phyloP scores from a whole-genome alignment of 2,113 vertebrate genomes.

The Carollia perspicillata region DNA sequence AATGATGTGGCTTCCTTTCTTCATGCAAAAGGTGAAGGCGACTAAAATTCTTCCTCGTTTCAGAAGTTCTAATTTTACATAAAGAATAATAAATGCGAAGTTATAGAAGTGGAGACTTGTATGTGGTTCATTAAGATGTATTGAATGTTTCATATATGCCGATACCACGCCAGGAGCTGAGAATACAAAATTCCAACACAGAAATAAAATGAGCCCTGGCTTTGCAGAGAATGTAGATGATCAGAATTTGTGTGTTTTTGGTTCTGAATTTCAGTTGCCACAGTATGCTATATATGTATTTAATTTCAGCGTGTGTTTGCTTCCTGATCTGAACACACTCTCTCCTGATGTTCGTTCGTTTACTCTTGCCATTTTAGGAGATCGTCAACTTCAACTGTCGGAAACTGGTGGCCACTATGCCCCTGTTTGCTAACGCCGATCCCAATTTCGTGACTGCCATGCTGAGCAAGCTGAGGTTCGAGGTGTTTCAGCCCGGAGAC shows the following conservation, averaged over 20 bases:
- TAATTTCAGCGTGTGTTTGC: background rate
- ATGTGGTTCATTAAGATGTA: background rate
- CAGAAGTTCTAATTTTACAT: background rate
- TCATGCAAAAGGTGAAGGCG: background rate
- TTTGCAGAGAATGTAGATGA: background rate
- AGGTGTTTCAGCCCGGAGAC: conserved; percentile 98
- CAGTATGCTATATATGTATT: background rate
- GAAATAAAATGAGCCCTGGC: background rate
- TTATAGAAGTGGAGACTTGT: background rate
- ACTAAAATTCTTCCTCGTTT: background rate
- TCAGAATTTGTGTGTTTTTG: background rate
- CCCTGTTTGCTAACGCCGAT: conserved; percentile 97
- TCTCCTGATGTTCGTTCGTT: background rate
- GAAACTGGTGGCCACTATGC: conserved; percentile 98
- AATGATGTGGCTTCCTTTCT: background rate
- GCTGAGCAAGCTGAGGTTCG: conserved; percentile 97
- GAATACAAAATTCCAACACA: background rate
- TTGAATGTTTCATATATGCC: background rate
- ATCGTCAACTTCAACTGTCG: conserved; percentile 99
- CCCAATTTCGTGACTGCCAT: conserved; percentile 99
- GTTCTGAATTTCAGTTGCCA: background rate
- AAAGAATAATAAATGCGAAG: background rate
- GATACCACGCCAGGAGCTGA: background rate
- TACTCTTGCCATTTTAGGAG: conserved; percentile 84
- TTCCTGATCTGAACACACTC: background rate